Evolutionary conservation across 2,113 vertebrate species (phyloP).

Genomic region (Mesocricetus auratus): DNA sequence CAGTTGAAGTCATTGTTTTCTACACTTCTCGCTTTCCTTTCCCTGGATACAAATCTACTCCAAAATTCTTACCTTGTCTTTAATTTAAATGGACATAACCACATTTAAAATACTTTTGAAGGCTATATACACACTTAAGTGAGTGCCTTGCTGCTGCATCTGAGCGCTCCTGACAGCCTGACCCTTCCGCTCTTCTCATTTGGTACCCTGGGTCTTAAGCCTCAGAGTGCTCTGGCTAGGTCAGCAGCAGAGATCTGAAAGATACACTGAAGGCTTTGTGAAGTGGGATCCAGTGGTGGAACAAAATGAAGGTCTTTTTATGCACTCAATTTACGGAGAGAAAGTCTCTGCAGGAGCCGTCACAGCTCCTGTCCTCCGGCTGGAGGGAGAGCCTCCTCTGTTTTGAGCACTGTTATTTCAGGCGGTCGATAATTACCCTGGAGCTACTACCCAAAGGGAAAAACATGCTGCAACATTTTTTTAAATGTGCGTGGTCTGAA

Average conservation of each 20-base stretch:
- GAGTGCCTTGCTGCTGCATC: background rate
- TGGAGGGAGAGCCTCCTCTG: background rate
- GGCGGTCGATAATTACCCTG: constrained; percentile 19
- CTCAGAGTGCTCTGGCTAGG: constrained; percentile 70
- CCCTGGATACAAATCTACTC: background rate
- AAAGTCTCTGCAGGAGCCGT: background rate
- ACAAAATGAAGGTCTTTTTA: constrained; percentile 11
- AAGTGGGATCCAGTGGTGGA: constrained; percentile 48
- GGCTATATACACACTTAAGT: background rate
- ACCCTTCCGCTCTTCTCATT: constrained; percentile 50
- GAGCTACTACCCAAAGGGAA: background rate
- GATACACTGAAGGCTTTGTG: constrained; percentile 67
- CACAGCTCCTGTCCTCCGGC: background rate
- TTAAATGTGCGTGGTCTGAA: background rate
- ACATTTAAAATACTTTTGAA: background rate
- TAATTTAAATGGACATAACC: constrained; percentile 12
- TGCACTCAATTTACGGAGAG: constrained; percentile 48
- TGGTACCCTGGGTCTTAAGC: constrained; percentile 52
- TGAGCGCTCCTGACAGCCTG: constrained; percentile 18
- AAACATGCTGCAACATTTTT: background rate
- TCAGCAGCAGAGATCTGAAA: constrained; percentile 55
- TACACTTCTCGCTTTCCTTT: constrained; percentile 15
- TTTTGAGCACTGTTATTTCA: constrained; percentile 53
- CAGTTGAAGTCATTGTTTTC: background rate
- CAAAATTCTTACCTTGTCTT: background rate